Percentiles rank a stretch among this genome's conserved stretches.
Evolutionary conservation across 2,888 invertebrate genomes (phyloP).

Genomic region (Eilema depressum): DNA sequence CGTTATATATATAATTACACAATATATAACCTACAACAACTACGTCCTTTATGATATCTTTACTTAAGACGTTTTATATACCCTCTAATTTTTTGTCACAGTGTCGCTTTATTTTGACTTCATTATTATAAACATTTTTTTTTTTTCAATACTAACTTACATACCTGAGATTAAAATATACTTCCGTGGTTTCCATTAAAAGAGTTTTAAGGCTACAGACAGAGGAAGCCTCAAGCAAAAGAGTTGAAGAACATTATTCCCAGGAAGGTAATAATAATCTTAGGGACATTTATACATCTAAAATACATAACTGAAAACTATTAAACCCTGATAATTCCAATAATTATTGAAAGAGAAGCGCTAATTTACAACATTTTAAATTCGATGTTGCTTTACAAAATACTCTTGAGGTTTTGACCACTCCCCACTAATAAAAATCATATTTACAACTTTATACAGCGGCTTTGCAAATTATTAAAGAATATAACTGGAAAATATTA

Average conservation of each 20-base stretch:
- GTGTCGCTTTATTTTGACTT: conserved; percentile 87
- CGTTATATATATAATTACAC: conserved; percentile 52
- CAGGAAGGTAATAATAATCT: conserved; percentile 66
- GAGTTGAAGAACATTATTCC: conserved; percentile 62
- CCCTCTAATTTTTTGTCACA: conserved; percentile 85
- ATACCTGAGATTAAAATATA: conserved; percentile 63
- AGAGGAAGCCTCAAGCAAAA: conserved; percentile 77
- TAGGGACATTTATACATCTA: conserved; percentile 68
- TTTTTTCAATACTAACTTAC: conserved; percentile 78
- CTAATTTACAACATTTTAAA: conserved; percentile 81
- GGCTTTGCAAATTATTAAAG: conserved; percentile 36
- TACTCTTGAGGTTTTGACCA: conserved; percentile 68
- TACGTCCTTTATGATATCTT: conserved; percentile 83
- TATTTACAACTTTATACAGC: conserved; percentile 47
- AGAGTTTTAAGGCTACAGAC: conserved; percentile 68
- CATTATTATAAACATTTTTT: conserved; percentile 80
- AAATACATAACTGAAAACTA: conserved; percentile 76
- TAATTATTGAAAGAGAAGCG: conserved; percentile 81
- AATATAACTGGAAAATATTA: conserved; percentile 16
- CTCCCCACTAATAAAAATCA: conserved; percentile 67
- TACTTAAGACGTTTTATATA: conserved; percentile 77
- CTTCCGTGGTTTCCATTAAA: conserved; percentile 57
- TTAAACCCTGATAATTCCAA: conserved; percentile 86
- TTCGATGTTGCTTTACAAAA: conserved; percentile 81
- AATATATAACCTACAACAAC: conserved; percentile 74